phyloP scores from a whole-genome alignment of 2,113 vertebrate genomes.

The Rhynchomys soricoides region DNA sequence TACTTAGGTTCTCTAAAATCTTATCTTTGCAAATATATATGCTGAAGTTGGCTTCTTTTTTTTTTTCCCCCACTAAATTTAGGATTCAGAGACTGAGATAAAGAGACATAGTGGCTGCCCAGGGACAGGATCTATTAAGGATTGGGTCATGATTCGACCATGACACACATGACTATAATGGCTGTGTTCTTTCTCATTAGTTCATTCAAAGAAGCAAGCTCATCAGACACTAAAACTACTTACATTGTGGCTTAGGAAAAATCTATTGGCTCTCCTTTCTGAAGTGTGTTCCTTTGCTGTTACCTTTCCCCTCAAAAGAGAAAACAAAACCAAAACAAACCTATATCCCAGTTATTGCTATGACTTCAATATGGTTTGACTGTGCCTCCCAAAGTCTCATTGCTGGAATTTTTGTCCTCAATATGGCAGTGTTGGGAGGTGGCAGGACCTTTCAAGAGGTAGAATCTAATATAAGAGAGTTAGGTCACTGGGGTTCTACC shows the following conservation, averaged over 20 bases:
- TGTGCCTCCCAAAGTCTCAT: background rate
- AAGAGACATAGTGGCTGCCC: background rate
- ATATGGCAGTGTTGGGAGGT: background rate
- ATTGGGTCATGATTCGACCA: background rate
- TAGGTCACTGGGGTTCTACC: background rate
- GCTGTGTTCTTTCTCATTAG: background rate
- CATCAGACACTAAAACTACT: background rate
- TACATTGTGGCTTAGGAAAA: background rate
- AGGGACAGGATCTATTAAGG: background rate
- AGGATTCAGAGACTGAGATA: constrained; percentile 17
- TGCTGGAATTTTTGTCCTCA: background rate
- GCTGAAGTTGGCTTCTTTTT: background rate
- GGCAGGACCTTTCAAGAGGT: too few relatives aligned
- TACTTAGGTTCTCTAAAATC: constrained; percentile 27
- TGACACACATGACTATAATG: background rate
- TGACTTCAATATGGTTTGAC: background rate
- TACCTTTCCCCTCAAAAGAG: background rate
- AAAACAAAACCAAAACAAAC: too few relatives aligned
- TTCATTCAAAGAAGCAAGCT: constrained; percentile 10
- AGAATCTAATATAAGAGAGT: background rate
- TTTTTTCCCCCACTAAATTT: constrained; percentile 13
- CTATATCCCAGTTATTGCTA: background rate
- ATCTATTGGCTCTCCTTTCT: background rate
- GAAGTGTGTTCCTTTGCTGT: background rate
- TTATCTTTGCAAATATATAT: background rate